A percentile compares a stretch with the other conserved stretches of the same genome.
phyloP scores from a whole-genome alignment of 2,797 vertebrate genomes.

The Cirrhinus molitorella region DNA sequence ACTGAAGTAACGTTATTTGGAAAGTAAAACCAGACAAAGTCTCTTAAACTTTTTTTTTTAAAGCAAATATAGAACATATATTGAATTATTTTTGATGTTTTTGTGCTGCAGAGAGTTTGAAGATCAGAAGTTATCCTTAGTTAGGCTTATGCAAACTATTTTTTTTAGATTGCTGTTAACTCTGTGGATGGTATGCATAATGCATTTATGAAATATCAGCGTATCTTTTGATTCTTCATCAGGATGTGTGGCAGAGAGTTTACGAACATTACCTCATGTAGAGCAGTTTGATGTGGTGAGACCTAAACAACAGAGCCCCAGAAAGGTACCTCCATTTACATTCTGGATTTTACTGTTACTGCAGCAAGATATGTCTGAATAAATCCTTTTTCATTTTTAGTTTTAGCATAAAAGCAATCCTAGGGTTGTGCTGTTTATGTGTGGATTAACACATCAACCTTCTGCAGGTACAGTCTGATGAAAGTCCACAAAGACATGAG shows the following conservation, averaged over 20 bases:
- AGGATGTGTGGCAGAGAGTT: slow-evolving; percentile 38
- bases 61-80: no score
- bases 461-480: slow-evolving; percentile 11
- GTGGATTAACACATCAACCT: neutral
- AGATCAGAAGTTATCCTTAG: neutral
- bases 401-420: neutral
- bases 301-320: slow-evolving; percentile 71
- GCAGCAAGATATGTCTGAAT: no score
- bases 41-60: no score
- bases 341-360: neutral
- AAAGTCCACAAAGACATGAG: slow-evolving; percentile 65
- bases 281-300: slow-evolving; percentile 76
- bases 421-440: neutral
- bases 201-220: neutral
- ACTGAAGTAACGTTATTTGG: neutral
- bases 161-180: neutral
- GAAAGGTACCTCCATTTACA: slow-evolving; percentile 24
- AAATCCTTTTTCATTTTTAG: no score
- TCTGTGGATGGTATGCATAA: neutral
- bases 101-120: neutral
- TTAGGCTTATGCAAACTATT: neutral
- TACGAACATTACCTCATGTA: slow-evolving; percentile 61
- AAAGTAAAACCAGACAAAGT: neutral
- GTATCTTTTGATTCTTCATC: neutral
- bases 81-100: neutral